These are phyloP conservation scores for Alectura lathami DNA, from an alignment of 2,113 vertebrate species.

Conservation along the genomic window DNA sequence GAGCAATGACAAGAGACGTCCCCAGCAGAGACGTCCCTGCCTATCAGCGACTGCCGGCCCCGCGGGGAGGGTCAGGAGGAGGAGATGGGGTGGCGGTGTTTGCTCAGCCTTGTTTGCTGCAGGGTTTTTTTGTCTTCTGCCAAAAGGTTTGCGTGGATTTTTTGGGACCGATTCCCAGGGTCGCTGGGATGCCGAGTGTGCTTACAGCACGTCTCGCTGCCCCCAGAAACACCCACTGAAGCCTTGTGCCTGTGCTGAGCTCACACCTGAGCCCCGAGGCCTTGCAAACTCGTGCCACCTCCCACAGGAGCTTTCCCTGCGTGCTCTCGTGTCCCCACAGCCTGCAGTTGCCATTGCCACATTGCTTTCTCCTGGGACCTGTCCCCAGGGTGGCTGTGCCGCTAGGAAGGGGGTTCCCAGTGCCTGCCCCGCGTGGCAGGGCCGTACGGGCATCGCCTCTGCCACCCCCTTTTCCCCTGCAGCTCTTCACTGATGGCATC, in stretches of 20 bases:
- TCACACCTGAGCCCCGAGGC: rapidly evolving
- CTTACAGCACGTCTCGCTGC: not conserved
- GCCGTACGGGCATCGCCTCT: rapidly evolving
- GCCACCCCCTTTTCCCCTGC: not conserved
- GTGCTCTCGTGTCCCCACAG: rapidly evolving
- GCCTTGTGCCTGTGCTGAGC: not conserved
- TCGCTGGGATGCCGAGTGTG: not conserved
- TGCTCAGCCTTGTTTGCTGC: not conserved
- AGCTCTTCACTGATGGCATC: slow-evolving; percentile 95
- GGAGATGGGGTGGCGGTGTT: slow-evolving; percentile 7
- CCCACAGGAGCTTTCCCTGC: rapidly evolving
- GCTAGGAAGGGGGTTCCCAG: rapidly evolving
- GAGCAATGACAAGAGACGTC: slow-evolving; percentile 36
- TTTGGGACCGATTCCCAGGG: not conserved
- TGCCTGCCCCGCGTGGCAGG: rapidly evolving
- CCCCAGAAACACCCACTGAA: too few relatives aligned
- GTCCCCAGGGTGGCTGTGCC: not conserved
- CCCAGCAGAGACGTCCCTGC: slow-evolving; percentile 63
- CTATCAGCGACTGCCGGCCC: slow-evolving; percentile 11
- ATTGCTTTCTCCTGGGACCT: not conserved
- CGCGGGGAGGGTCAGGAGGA: not conserved
- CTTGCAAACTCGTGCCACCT: rapidly evolving
- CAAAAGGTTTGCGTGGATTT: not conserved
- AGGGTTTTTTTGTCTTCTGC: not conserved
- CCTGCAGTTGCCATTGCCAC: rapidly evolving